These are phyloP conservation scores for Selenia dentaria DNA, from an alignment of 2,888 invertebrate genomes.

Conservation along the genomic window DNA sequence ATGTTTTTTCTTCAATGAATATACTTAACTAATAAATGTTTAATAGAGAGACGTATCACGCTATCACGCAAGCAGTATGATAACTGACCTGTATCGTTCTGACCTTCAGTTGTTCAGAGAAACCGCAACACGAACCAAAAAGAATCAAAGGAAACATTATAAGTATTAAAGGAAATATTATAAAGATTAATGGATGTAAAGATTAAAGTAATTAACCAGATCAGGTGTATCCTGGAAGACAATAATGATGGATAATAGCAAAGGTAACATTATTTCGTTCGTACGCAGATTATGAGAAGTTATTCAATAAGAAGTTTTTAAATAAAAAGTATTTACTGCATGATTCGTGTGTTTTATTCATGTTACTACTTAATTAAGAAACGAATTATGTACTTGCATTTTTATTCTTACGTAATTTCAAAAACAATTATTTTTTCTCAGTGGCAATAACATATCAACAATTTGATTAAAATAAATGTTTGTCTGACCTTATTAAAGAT, in stretches of 20 bases:
- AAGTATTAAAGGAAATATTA: constrained; percentile 13
- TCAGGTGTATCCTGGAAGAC: constrained; percentile 80
- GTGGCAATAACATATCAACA: no score
- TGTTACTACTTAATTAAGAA: no score
- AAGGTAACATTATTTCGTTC: constrained; percentile 72
- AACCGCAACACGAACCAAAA: constrained; percentile 2
- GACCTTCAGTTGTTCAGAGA: constrained; percentile 18
- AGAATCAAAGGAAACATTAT: constrained; percentile 11
- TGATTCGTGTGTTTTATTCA: constrained; percentile 56
- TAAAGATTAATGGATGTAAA: constrained; percentile 43
- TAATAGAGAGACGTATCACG: no score
- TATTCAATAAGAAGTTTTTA: constrained; percentile 74
- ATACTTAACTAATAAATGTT: no score
- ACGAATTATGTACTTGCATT: no score
- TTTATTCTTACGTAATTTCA: no score
- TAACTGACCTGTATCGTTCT: no score
- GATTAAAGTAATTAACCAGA: constrained; percentile 51
- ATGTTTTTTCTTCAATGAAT: no score
- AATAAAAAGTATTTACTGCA: constrained; percentile 82
- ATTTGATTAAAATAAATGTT: no score
- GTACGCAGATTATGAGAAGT: constrained; percentile 65
- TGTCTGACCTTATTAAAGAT: no score
- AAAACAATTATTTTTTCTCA: no score
- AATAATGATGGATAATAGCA: constrained; percentile 81
- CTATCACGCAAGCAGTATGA: no score